These are phyloP conservation scores for Poeciliopsis retropinna DNA, from an alignment of 2,113 vertebrate species.

Conservation along the genomic window DNA sequence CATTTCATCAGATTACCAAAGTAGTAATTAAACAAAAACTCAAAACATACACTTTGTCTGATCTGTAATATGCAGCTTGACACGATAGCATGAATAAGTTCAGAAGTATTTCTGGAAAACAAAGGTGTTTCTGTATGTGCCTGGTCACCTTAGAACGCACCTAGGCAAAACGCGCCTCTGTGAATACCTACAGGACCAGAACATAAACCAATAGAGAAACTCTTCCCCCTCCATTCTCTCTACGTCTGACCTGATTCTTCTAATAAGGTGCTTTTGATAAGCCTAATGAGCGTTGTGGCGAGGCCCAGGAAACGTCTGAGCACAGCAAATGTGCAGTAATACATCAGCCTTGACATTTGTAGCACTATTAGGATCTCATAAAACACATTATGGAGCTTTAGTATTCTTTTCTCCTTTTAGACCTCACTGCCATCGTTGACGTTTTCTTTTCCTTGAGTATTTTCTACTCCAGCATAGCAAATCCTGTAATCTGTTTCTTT, in stretches of 20 bases:
- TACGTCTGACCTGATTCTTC: constrained; percentile 67
- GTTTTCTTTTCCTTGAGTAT: constrained; percentile 9
- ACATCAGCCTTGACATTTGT: constrained; percentile 66
- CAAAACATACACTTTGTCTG: not conserved
- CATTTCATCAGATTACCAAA: not conserved
- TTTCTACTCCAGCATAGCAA: not conserved
- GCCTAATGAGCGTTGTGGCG: constrained; percentile 53
- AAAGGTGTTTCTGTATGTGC: not conserved
- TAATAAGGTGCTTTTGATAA: constrained; percentile 72
- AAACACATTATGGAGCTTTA: constrained; percentile 55
- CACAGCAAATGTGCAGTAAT: constrained; percentile 29
- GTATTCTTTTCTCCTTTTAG: constrained; percentile 49
- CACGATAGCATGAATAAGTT: too few species aligned
- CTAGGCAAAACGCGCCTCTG: not conserved
- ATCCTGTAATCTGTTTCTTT: constrained; percentile 4
- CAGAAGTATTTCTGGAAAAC: not conserved
- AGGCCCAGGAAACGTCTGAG: constrained; percentile 41
- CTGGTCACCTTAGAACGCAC: not conserved
- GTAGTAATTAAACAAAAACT: not conserved
- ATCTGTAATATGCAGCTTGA: not conserved
- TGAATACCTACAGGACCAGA: not conserved
- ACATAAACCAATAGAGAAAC: constrained; percentile 4
- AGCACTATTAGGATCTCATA: constrained; percentile 65
- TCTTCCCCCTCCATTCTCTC: not conserved
- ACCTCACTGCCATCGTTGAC: constrained; percentile 32